Evolutionary conservation across 2,888 invertebrate genomes (phyloP).

Genomic region (Cacoxenus indagator): DNA sequence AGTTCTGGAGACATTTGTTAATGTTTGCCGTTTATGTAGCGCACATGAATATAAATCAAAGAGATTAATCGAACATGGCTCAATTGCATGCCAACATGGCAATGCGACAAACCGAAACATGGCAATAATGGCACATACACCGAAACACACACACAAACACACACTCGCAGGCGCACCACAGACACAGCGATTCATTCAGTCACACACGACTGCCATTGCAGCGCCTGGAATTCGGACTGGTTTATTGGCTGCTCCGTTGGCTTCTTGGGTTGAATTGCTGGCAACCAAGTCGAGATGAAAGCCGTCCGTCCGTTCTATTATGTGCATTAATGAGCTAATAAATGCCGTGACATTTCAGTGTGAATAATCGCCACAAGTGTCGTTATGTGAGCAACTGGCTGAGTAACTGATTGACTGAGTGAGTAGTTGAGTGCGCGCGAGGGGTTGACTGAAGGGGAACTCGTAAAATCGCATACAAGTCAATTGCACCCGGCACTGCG

Average conservation of each 20-base stretch:
- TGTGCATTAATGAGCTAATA: background rate
- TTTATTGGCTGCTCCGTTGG: background rate
- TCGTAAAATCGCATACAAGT: background rate
- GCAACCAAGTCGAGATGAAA: too few species aligned
- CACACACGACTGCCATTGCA: background rate
- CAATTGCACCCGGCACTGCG: background rate
- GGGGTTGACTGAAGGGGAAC: background rate
- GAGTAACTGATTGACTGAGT: background rate
- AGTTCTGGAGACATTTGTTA: conserved; percentile 66
- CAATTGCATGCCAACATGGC: conserved; percentile 65
- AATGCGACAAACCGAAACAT: conserved; percentile 35
- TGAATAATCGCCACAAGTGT: background rate
- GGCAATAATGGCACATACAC: conserved; percentile 29
- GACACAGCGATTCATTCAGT: too few species aligned
- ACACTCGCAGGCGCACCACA: too few species aligned
- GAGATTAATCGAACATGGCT: conserved; percentile 71
- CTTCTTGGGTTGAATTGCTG: too few species aligned
- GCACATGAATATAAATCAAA: conserved; percentile 70
- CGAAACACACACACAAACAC: too few species aligned
- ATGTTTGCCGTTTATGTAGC: conserved; percentile 51
- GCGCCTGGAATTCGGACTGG: background rate
- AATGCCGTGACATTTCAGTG: background rate
- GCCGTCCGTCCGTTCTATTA: background rate
- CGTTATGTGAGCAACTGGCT: background rate
- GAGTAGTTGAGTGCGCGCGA: too few species aligned